Conservation (phyloP, 2,113 vertebrate genomes). For the Triplophysa rosa region DNA sequence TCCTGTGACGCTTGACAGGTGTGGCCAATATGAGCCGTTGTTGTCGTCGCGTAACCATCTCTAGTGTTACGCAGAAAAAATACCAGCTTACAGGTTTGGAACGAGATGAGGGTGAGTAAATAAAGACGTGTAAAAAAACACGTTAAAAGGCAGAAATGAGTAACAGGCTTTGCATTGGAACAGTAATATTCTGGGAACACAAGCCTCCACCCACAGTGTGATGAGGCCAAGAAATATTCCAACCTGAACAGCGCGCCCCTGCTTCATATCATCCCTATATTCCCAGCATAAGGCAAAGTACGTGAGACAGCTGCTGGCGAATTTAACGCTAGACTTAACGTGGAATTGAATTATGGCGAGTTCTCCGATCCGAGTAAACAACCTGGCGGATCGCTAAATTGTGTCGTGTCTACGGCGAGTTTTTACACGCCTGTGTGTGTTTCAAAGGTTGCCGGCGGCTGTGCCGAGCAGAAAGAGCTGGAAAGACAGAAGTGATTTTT, state of each 20-base stretch:
- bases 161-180: constrained; percentile 21
- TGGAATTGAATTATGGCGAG: constrained; percentile 56
- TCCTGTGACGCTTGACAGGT: no score
- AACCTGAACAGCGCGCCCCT: constrained; percentile 45
- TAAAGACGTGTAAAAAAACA: constrained; percentile 1
- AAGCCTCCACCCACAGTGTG: constrained; percentile 40
- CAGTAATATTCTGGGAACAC: constrained; percentile 20
- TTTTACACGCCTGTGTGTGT: constrained; percentile 39
- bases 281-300: constrained; percentile 45
- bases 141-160: constrained; percentile 18
- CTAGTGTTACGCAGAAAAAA: no score
- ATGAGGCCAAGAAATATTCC: constrained; percentile 49
- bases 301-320: constrained; percentile 52
- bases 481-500: constrained; percentile 21
- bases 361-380: constrained; percentile 51
- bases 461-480: background rate
- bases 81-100: no score
- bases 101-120: no score
- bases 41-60: no score
- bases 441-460: constrained; percentile 13
- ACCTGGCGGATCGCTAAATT: constrained; percentile 36
- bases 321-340: constrained; percentile 55
- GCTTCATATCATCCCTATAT: constrained; percentile 50
- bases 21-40: no score
- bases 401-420: constrained; percentile 35